Percentiles rank a stretch among this genome's conserved stretches.
Conservation (phyloP, 2,888 invertebrate genomes). For the Apantesis nais region DNA sequence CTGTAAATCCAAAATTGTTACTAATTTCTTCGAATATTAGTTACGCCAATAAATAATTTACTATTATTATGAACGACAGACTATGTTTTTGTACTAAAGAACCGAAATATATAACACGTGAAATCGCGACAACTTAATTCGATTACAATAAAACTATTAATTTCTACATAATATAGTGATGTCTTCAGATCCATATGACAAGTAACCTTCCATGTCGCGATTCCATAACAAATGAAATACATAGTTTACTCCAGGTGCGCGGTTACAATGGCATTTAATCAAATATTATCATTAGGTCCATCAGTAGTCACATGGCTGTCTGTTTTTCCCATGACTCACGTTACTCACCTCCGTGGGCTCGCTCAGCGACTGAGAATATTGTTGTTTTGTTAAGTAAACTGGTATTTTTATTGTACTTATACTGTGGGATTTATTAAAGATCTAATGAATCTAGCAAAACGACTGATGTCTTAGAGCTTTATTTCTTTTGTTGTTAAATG, state of each 20-base stretch:
- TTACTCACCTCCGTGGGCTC: conserved; percentile 1
- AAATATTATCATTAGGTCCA: conserved; percentile 42
- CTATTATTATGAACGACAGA: too few species aligned
- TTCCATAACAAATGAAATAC: conserved; percentile 5
- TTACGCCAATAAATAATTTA: too few species aligned
- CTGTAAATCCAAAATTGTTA: too few species aligned
- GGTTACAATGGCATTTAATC: conserved; percentile 32
- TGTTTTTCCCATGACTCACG: conserved; percentile 32
- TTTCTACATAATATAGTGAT: too few species aligned
- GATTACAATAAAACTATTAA: too few species aligned
- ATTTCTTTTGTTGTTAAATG: too few species aligned
- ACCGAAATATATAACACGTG: neutral
- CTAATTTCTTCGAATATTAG: too few species aligned
- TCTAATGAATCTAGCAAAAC: neutral
- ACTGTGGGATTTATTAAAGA: neutral
- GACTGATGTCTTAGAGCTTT: too few species aligned
- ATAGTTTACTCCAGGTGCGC: conserved; percentile 36
- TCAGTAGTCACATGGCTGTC: neutral
- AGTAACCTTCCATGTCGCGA: neutral
- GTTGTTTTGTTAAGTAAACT: neutral
- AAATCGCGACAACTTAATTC: neutral
- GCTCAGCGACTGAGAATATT: neutral
- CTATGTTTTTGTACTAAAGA: neutral
- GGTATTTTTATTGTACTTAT: neutral
- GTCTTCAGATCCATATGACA: neutral